phyloP scores from a whole-genome alignment of 2,797 vertebrate species.

The Chelon auratus region DNA sequence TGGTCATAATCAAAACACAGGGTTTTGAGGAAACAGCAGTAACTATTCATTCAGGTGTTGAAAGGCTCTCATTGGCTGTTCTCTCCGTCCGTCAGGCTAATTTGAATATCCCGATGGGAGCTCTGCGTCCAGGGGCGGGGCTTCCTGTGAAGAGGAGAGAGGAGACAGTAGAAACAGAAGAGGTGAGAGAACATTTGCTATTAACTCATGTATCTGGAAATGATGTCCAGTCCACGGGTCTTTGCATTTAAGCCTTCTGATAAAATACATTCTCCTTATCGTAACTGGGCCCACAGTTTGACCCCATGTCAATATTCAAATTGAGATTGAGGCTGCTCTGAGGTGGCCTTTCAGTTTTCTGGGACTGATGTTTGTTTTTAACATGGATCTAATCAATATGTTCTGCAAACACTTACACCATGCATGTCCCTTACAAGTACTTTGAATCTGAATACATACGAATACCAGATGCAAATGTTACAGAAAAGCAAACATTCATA shows the following conservation, averaged over 20 bases:
- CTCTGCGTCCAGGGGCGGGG: conserved; percentile 95
- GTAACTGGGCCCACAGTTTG: neutral
- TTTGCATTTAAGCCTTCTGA: neutral
- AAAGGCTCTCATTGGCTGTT: conserved; percentile 65
- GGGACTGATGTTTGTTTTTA: neutral
- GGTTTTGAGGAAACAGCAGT: conserved; percentile 54
- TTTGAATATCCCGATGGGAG: conserved; percentile 99
- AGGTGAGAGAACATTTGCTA: conserved; percentile 84
- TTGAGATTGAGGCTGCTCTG: too few relatives aligned
- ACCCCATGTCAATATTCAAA: neutral
- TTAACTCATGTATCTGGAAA: neutral
- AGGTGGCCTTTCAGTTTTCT: neutral
- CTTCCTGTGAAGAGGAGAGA: conserved; percentile 97
- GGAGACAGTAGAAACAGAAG: conserved; percentile 86
- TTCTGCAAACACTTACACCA: neutral
- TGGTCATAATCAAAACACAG: conserved; percentile 53
- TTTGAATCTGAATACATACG: fast-evolving
- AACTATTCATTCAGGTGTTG: conserved; percentile 26
- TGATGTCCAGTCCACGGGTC: neutral
- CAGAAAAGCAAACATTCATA: too few relatives aligned
- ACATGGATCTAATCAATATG: neutral
- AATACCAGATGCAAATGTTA: neutral
- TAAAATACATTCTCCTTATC: neutral
- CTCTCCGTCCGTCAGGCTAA: conserved; percentile 90
- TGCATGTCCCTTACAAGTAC: conserved; percentile 26